A percentile compares a stretch with the other conserved stretches of the same genome.
phyloP scores from a whole-genome alignment of 2,797 vertebrate species.

The Liparis tanakae region DNA sequence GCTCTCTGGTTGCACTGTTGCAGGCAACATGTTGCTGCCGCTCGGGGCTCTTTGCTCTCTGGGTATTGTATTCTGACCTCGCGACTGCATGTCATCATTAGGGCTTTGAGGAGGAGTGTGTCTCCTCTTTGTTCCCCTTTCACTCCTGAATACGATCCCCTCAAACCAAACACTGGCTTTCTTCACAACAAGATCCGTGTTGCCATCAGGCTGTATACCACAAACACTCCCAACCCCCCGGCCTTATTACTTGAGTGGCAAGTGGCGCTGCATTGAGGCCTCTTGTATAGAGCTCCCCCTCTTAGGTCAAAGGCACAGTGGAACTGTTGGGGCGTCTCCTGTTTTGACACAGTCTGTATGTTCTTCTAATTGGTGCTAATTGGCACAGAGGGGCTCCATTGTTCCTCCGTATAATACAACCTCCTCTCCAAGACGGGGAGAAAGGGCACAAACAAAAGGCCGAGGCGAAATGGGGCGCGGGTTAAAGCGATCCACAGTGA shows the following conservation, averaged over 20 bases:
- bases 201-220: slow-evolving; percentile 58
- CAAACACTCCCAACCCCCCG: slow-evolving; percentile 41
- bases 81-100: slow-evolving; percentile 71
- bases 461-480: slow-evolving; percentile 54
- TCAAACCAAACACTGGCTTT: slow-evolving; percentile 72
- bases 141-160: slow-evolving; percentile 65
- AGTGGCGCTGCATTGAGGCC: slow-evolving; percentile 68
- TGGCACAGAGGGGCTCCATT: slow-evolving; percentile 83
- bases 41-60: slow-evolving; percentile 62
- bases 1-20: slow-evolving; percentile 48
- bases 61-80: slow-evolving; percentile 64
- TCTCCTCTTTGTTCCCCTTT: slow-evolving; percentile 78
- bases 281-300: slow-evolving; percentile 59
- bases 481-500: slow-evolving; percentile 74
- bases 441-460: slow-evolving; percentile 76
- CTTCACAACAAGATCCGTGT: slow-evolving; percentile 65
- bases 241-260: slow-evolving; percentile 64
- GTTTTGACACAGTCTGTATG: slow-evolving; percentile 81
- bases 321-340: slow-evolving; percentile 79
- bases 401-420: slow-evolving; percentile 74
- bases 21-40: slow-evolving; percentile 69
- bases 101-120: slow-evolving; percentile 72
- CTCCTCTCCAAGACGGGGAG: slow-evolving; percentile 64
- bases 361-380: slow-evolving; percentile 86
- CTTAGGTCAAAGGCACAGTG: slow-evolving; percentile 72